Evolutionary conservation across 1,140 invertebrate species (phyloP), one percentile per base, ranked within the genome.

Genomic region (Drosophila seguyi): DNA sequence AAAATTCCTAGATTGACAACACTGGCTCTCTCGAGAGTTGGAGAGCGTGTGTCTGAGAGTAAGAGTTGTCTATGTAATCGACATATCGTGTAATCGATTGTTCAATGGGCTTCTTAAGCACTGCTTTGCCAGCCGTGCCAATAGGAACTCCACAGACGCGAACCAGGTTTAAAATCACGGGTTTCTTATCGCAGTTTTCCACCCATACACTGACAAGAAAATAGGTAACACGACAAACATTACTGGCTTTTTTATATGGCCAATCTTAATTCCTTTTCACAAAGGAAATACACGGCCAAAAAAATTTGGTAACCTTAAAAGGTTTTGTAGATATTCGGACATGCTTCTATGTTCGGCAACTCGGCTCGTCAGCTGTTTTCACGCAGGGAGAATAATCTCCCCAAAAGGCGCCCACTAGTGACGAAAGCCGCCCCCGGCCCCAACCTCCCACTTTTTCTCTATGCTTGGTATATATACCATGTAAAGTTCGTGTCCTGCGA

Each of bases 401-500:
- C 47, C 47, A 18, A 31, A 18, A 18, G 7, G 22, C 45, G 45
- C 67, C 63, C 60, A 52, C 58, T 45, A 53, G 57, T 61, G 67
- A 73, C 71, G 74, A 79, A 42, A 60, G 45, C 72, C 68, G 39
- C 48, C 44, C 44, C 25, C 14, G 14, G 13, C 47, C 45, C 61
- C 53, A 20, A 13, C 63, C 61, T 36, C 16, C 52, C 44, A 20
- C 36, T 34, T 58, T 42, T 57, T 18, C 47, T 8, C 61, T 67
- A 18, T 38, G 22, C 25, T 16, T 44, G 57, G 65, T 16, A 34
- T 31, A 42, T 42, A 61, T 16, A 61, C 47, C 38, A 53, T 31
- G 60, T 58, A 42, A 62, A n/a, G 50, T 75, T 73, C 42, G 29
- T 80, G 58, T 63, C 66, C 61, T 53, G 38, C 25, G 18, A 41